Evolutionary conservation across 64 coral and sea anemone genomes (phyloP).

Genomic region (Anthopleura sola): DNA sequence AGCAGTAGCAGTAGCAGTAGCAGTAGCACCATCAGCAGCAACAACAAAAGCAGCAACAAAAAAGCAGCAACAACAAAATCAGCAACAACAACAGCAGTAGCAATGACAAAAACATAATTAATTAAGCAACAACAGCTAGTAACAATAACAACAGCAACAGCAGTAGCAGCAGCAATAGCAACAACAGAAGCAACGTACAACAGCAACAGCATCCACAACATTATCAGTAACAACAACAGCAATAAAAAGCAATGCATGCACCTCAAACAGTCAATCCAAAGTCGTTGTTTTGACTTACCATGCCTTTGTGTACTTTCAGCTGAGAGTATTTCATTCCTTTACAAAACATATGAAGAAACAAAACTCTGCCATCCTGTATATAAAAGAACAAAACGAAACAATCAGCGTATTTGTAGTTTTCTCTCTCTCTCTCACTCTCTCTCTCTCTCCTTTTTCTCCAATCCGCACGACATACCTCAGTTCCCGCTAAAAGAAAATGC

Average conservation of each 20-base stretch:
- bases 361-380: constrained; percentile 78
- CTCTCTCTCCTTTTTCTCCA: not conserved
- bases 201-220: no score
- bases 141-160: no score
- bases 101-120: no score
- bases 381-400: not conserved
- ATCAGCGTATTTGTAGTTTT: not conserved
- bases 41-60: no score
- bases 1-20: no score
- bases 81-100: not conserved
- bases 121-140: no score
- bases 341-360: constrained; percentile 90
- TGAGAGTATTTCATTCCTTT: constrained; percentile 81
- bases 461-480: constrained; percentile 42
- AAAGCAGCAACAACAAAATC: not conserved
- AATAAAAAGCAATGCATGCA: no score
- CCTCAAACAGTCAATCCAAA: not conserved
- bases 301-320: constrained; percentile 71
- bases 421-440: no score
- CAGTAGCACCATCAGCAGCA: no score
- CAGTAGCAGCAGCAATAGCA: no score
- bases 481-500: constrained; percentile 71
- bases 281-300: constrained; percentile 27
- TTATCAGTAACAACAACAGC: no score
- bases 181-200: no score